These are phyloP conservation scores for Hydrozoanthus gracilis DNA, from an alignment of 92 coral and sea anemone species.

Conservation along the genomic window DNA sequence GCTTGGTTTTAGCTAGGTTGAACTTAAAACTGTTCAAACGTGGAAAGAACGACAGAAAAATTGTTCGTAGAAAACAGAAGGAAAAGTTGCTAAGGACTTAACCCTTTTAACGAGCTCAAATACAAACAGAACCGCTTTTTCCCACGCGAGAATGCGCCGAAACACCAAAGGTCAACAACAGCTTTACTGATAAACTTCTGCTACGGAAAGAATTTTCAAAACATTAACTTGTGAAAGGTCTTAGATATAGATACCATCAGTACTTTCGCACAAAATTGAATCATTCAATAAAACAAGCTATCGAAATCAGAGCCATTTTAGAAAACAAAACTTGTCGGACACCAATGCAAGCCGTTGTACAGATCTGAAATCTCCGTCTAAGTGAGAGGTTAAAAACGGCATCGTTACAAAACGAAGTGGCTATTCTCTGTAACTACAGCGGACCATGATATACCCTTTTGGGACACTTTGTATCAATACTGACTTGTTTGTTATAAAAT, in stretches of 20 bases:
- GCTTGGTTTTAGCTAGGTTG: not conserved
- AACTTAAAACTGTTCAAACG: not conserved
- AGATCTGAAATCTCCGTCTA: not conserved
- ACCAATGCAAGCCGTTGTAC: not conserved
- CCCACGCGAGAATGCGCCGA: not conserved
- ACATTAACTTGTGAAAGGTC: not conserved
- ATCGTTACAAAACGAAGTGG: not conserved
- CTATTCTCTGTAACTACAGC: too few species aligned
- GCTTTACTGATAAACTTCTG: slow-evolving; percentile 7
- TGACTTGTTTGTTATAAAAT: not conserved
- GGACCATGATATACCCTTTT: too few species aligned
- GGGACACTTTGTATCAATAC: not conserved
- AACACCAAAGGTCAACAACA: slow-evolving; percentile 6
- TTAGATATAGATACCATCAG: not conserved
- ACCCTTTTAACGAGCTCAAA: not conserved
- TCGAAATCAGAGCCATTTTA: not conserved
- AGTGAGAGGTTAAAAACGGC: not conserved
- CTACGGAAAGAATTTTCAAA: not conserved
- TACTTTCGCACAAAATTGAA: not conserved
- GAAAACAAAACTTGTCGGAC: not conserved
- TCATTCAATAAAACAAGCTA: not conserved
- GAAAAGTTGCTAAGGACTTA: not conserved
- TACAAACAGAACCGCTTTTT: not conserved
- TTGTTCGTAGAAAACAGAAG: not conserved
- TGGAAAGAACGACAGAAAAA: not conserved